Evolutionary conservation across 2,888 invertebrate genomes (phyloP), one percentile per base, ranked within the genome.

Genomic region (Hyposoter dolosus): DNA sequence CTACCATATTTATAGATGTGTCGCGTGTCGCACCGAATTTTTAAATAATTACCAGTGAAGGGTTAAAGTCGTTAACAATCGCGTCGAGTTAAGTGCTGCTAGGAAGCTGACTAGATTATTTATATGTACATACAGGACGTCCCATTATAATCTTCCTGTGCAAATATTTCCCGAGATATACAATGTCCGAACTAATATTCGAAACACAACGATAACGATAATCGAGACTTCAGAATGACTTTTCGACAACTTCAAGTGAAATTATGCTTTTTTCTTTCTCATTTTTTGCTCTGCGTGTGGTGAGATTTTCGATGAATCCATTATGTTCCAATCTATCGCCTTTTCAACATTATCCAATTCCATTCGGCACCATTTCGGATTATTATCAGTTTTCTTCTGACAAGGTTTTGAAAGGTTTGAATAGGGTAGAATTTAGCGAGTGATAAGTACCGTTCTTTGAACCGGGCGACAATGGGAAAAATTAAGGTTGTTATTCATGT

Each of bases 41-140:
- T 66, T 23, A 76, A 40, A 45, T 35, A 47, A 69, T 76, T 88
- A 88, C 88, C 88, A 88, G 88, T 87, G 47, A 79, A 88, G 88
- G 88, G 88, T 88, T 88, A 88, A 88, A 87, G 84, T 86, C 74
- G 66, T 86, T 83, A 81, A 84, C 77, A 87, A 83, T 83, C 75
- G 84, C 83, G 76, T 87, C 71, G 84, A 83, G 82, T 86, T 86
- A 88, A 83, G 93, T 93, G 93, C 92, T 93, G 93, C 93, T 93
- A 93, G 92, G 91, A 93, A 93, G 93, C 93, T 93, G 93, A 93
- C 93, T 93, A 93, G 93, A 93, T 92, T 93, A 92, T 91, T 92
- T 88, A 80, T 77, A 82, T 75, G 65, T 76, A 75, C 53, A 78
- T 83, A 68, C 28, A 28, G 28, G 60, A 28, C 15, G 28, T 60